A percentile compares a stretch with the other conserved stretches of the same genome.
Conservation (phyloP, 2,888 invertebrate species). For the Drosophila leonis region DNA sequence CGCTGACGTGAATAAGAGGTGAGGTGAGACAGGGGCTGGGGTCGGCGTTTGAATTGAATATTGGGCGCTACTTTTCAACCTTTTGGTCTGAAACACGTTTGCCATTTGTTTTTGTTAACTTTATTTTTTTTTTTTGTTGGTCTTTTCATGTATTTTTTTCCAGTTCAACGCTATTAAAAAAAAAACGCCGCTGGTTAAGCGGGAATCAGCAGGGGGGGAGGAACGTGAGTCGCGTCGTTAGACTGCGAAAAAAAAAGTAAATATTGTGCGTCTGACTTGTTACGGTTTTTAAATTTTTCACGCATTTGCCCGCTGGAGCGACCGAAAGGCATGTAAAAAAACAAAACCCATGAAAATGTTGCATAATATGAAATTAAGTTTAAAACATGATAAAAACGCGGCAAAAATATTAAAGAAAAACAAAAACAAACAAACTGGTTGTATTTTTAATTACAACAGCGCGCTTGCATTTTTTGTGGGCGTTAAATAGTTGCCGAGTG, state of each 20-base stretch:
- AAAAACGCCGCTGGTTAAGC: slow-evolving; percentile 8
- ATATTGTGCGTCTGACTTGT: slow-evolving; percentile 45
- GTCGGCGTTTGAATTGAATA: slow-evolving; percentile 12
- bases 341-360: slow-evolving; percentile 36
- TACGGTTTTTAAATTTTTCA: slow-evolving; percentile 54
- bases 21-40: not conserved
- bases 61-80: slow-evolving; percentile 34
- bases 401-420: slow-evolving; percentile 5
- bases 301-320: slow-evolving; percentile 36
- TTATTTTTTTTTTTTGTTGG: slow-evolving; percentile 14
- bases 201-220: not conserved
- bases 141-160: slow-evolving; percentile 8
- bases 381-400: slow-evolving; percentile 13
- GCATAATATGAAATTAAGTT: slow-evolving; percentile 55
- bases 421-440: slow-evolving; percentile 30
- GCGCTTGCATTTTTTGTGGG: slow-evolving; percentile 53
- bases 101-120: slow-evolving; percentile 31
- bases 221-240: slow-evolving; percentile 9
- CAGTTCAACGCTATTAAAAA: slow-evolving; percentile 42
- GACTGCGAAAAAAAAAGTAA: slow-evolving; percentile 23
- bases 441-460: slow-evolving; percentile 62
- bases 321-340: slow-evolving; percentile 13
- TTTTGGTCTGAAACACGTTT: slow-evolving; percentile 54
- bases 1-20: slow-evolving; percentile 6
- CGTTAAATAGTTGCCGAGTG: slow-evolving; percentile 42